A percentile compares a stretch with the other conserved stretches of the same genome.
phyloP scores from a whole-genome alignment of 2,888 invertebrate genomes.

The Cylindroiulus punctatus region DNA sequence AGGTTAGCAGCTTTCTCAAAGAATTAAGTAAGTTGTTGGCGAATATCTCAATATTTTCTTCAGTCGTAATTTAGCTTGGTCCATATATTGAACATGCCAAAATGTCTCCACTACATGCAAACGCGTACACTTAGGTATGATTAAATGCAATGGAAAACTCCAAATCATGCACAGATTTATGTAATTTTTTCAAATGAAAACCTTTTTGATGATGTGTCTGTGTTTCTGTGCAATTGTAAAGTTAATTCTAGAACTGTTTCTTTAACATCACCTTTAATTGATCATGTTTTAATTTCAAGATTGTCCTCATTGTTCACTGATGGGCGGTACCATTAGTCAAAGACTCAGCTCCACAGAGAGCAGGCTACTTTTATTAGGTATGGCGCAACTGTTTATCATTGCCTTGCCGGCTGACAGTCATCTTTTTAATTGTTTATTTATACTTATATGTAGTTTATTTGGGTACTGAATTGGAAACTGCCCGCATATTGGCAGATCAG shows the following conservation, averaged over 20 bases:
- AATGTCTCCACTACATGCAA: no score
- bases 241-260: background rate
- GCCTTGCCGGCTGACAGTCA: no score
- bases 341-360: constrained; percentile 51
- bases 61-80: background rate
- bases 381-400: no score
- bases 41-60: background rate
- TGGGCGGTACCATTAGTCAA: constrained; percentile 56
- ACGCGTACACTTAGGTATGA: no score
- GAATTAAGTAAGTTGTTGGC: constrained; percentile 56
- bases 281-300: constrained; percentile 21
- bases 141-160: no score
- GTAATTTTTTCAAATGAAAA: no score
- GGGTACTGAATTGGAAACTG: constrained; percentile 83
- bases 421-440: background rate
- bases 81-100: no score
- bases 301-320: constrained; percentile 57
- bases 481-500: constrained; percentile 78
- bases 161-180: no score
- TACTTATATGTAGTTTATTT: constrained; percentile 73
- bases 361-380: constrained; percentile 56
- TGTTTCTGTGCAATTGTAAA: background rate
- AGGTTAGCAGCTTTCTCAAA: constrained; percentile 58
- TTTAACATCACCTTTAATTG: background rate
- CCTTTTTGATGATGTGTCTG: no score